Evolutionary conservation across 2,113 vertebrate genomes (phyloP).

Genomic region (human (Homo sapiens)): DNA sequence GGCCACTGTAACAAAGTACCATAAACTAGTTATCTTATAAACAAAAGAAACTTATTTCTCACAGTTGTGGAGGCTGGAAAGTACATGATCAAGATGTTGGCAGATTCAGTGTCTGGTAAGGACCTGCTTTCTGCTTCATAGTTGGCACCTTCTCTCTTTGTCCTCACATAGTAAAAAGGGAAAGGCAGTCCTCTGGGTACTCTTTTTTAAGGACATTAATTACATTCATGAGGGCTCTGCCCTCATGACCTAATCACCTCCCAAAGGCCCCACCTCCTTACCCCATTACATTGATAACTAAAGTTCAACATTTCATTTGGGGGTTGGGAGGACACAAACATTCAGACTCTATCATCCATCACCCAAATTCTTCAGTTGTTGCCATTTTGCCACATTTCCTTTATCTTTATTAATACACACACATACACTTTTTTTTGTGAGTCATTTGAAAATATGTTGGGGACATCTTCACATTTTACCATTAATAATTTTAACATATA

Average conservation of each 20-base stretch:
- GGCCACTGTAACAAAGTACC: neutral
- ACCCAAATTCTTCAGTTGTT: neutral
- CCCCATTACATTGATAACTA: neutral
- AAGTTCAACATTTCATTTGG: neutral
- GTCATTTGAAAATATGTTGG: neutral
- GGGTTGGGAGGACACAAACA: neutral
- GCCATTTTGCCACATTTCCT: neutral
- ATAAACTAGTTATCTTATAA: neutral
- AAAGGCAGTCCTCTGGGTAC: neutral
- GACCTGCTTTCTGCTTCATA: neutral
- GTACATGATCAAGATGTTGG: neutral
- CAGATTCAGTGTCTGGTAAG: neutral
- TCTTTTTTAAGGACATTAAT: neutral
- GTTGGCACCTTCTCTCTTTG: neutral
- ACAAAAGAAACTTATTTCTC: neutral
- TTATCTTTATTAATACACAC: neutral
- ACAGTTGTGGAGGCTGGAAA: neutral
- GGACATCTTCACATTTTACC: neutral
- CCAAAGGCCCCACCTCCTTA: neutral
- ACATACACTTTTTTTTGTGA: neutral
- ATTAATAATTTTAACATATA: neutral
- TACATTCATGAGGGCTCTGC: neutral
- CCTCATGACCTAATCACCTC: neutral
- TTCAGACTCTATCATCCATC: neutral
- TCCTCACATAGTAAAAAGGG: neutral